Base-by-base conservation (phyloP, 2,113 vertebrate species). In the Lasiurus cinereus region DNA sequence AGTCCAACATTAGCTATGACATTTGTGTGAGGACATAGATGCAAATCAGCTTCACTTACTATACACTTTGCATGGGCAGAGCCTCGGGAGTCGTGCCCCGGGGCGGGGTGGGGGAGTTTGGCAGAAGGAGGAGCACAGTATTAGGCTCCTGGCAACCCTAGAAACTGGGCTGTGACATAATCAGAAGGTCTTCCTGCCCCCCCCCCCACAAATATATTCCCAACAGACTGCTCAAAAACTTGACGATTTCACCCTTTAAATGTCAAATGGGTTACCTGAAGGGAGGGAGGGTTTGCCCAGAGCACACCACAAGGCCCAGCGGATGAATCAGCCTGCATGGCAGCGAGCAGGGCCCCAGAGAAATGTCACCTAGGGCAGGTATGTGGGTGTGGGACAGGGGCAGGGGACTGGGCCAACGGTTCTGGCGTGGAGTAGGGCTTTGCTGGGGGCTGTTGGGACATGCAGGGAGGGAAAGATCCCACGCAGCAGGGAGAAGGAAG, bases 31-130 rank as follows among this genome's bases (percentile, higher is more conserved):
- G 13, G 48, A 87, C 66, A 31, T 11, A 29, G 31, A 88, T 54
- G 39, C 78, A 73, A 78, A 14, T 50, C 39, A 39, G 21, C 46
- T 64, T 39, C 24, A 13, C 43, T 90, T 16, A 13, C 46, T 27
- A 14, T 2, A 8, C 13, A 39, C 52, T 46, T 85, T 43, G 19
- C 86, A 62, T 12, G 29, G 79, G 54, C 43, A 46, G 69, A 76
- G 3, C 5, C 8, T 76, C 70, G 83, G 24, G 77, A 73, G 50
- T 33, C 74, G 83, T 22, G 21, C 10, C 15, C 15, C 14, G 39
- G 39, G n/a, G n/a, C n/a, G n/a, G n/a, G n/a, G n/a, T n/a, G n/a
- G 0, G 0, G 18, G 70, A 62, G 27, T n/a, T 13, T 19, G 15
- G 8, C 22, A 56, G n/a, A 11, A 56, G 3, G 50, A 21, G 11